Conservation (phyloP, 1,140 invertebrate genomes). For the Contarinia nasturtii region DNA sequence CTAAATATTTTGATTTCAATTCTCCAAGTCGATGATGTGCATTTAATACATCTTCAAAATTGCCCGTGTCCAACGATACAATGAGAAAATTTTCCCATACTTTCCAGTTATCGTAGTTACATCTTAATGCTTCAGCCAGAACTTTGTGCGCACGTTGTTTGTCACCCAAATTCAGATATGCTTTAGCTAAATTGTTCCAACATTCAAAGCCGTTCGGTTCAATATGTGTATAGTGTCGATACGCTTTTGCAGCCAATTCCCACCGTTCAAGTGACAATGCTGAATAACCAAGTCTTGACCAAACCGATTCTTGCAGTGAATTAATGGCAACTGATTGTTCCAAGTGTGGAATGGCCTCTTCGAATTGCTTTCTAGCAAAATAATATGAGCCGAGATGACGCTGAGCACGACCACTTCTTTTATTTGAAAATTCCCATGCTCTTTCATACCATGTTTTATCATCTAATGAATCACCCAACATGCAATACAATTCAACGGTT, state of each 20-base stretch:
- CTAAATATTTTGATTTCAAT: conserved; percentile 61
- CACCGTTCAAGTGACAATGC: conserved; percentile 62
- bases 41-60: conserved; percentile 59
- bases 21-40: conserved; percentile 72
- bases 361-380: conserved; percentile 53
- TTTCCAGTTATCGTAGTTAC: conserved; percentile 90
- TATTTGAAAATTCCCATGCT: conserved; percentile 76
- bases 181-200: conserved; percentile 94
- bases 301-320: conserved; percentile 61
- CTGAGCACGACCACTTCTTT: conserved; percentile 60
- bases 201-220: conserved; percentile 85
- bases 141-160: conserved; percentile 68
- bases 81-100: conserved; percentile 90
- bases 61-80: conserved; percentile 55
- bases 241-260: conserved; percentile 65
- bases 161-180: conserved; percentile 71
- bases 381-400: conserved; percentile 67
- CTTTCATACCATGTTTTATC: conserved; percentile 74
- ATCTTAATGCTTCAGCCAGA: conserved; percentile 76
- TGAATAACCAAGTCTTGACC: conserved; percentile 73
- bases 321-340: conserved; percentile 67
- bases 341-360: conserved; percentile 56
- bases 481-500: conserved; percentile 73
- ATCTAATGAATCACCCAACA: conserved; percentile 49
- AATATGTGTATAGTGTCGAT: conserved; percentile 66